Evolutionary conservation across 1,140 invertebrate genomes (phyloP), one percentile per base, ranked within the genome.

Genomic region (Bombus sylvicola): DNA sequence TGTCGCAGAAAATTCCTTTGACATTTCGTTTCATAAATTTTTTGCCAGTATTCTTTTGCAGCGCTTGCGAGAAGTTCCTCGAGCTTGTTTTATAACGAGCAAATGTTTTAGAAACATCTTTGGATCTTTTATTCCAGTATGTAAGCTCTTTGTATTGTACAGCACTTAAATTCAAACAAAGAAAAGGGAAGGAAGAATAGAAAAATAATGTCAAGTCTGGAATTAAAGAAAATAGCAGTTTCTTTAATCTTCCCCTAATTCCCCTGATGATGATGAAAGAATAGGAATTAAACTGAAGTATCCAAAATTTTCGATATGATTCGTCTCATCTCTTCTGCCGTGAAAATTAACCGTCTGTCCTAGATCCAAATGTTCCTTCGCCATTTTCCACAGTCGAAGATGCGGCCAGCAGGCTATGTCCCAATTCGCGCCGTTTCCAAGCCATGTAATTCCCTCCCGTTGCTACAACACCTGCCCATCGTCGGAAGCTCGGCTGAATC

Each of bases 401-500:
- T 28, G 43, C 66, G 15, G 62, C 37, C 59, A 41, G 47, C 73
- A 75, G 43, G 31, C 77, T 34, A 13, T 66, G 13, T 9, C 39
- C 62, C 62, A 68, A 79, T 66, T 79, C 43, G 59, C 59, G 6
- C 25, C 41, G 62, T 79, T 79, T 79, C 34, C 77, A 79, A 41
- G 34, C 31, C 34, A 28, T 66, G 66, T 69, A 80, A 69, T 80
- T 53, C 43, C 74, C n/a, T 34, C 34, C 31, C 77, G n/a, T 37
- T 34, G 78, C 31, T 72, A 37, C 79, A 72, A 59, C 79, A 81
- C 66, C 79, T 81, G 79, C 43, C 47, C 78, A 47, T n/a, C 62
- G 59, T 39, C 9, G 28, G 53, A 39, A 43, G 64, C 12, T 62
- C 57, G 12, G n/a, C 37, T 47, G 68, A 57, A 87, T 88, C 81